Evolutionary conservation across 2,888 invertebrate species (phyloP).

Genomic region (Hydriomena furcata): DNA sequence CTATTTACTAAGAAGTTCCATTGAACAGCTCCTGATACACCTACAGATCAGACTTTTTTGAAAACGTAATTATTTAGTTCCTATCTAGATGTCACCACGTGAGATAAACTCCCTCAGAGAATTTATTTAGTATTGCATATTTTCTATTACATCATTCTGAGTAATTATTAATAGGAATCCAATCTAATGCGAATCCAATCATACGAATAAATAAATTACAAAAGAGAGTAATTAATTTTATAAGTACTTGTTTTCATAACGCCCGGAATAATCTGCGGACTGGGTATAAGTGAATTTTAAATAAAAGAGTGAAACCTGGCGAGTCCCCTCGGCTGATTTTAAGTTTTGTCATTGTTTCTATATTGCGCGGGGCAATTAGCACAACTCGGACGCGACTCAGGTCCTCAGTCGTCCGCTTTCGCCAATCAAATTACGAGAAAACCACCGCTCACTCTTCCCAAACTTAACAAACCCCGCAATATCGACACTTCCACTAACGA

Average conservation of each 20-base stretch:
- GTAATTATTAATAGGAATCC: conserved; percentile 4
- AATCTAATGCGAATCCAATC: conserved; percentile 15
- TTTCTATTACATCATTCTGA: neutral
- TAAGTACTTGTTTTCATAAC: conserved; percentile 68
- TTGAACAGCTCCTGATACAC: too few relatives aligned
- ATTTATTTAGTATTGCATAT: too few relatives aligned
- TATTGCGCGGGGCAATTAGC: conserved; percentile 81
- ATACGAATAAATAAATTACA: conserved; percentile 40
- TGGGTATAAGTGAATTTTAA: conserved; percentile 78
- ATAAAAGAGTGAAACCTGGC: conserved; percentile 74
- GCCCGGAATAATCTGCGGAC: conserved; percentile 67
- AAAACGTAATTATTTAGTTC: too few relatives aligned
- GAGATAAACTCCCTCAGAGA: too few relatives aligned
- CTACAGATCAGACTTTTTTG: too few relatives aligned
- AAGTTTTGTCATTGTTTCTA: conserved; percentile 82
- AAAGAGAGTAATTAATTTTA: conserved; percentile 68
- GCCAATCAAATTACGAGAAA: conserved; percentile 74
- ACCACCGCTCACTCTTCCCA: conserved; percentile 54
- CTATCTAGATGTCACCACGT: too few relatives aligned
- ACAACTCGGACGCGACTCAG: conserved; percentile 63
- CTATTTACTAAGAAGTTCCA: too few relatives aligned
- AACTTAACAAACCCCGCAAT: conserved; percentile 63
- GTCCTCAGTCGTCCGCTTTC: conserved; percentile 54
- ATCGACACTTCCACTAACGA: conserved; percentile 72
- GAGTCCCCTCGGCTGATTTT: conserved; percentile 55